Evolutionary conservation across 2,888 invertebrate species (phyloP).

Genomic region (Drosophila kanekoi): DNA sequence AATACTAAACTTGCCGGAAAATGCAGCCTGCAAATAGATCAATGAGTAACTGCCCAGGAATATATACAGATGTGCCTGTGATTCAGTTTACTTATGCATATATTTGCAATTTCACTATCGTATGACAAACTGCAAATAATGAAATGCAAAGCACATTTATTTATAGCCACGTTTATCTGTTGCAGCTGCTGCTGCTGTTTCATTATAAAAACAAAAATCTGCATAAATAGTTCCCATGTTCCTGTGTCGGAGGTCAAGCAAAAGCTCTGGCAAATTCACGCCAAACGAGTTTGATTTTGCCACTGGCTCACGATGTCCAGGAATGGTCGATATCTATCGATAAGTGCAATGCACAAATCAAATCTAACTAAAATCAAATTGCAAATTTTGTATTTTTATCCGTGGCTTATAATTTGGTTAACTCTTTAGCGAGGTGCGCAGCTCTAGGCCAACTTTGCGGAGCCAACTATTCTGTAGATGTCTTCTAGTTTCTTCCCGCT

Average conservation of each 20-base stretch:
- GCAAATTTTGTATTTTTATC: conserved; percentile 19
- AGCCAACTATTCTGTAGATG: background rate
- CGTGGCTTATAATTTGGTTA: background rate
- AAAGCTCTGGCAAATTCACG: conserved; percentile 44
- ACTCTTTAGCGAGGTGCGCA: conserved; percentile 16
- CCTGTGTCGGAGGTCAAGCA: conserved; percentile 6
- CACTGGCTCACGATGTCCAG: conserved; percentile 14
- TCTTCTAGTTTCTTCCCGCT: background rate
- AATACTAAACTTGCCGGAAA: conserved; percentile 58
- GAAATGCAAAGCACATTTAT: conserved; percentile 73
- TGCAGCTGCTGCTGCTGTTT: conserved; percentile 45
- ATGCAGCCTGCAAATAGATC: conserved; percentile 42
- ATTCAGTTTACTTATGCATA: conserved; percentile 27
- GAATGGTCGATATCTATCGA: conserved; percentile 19
- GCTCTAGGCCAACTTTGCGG: background rate
- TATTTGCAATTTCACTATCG: conserved; percentile 35
- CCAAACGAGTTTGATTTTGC: conserved; percentile 56
- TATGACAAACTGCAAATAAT: conserved; percentile 66
- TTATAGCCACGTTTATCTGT: conserved; percentile 76
- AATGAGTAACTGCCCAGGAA: conserved; percentile 16
- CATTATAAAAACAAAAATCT: conserved; percentile 57
- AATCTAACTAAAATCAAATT: conserved; percentile 24
- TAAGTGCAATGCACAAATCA: conserved; percentile 26
- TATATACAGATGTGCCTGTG: conserved; percentile 5
- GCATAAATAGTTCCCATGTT: conserved; percentile 57